Base-by-base conservation (phyloP, 2,797 vertebrate genomes). In the Sebastes hopkinsi region DNA sequence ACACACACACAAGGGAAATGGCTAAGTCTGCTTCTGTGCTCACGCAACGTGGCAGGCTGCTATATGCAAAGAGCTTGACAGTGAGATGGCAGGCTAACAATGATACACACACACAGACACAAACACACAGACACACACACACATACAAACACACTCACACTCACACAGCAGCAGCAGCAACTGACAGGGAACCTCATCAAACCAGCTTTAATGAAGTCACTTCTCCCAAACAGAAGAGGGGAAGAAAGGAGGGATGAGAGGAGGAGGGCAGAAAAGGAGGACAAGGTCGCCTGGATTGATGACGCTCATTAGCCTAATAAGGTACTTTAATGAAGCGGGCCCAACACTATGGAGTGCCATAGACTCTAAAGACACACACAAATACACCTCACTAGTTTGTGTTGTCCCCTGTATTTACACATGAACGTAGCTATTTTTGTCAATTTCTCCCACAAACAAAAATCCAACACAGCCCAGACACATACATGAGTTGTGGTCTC, bases 231-330 rank as follows among this genome's bases (percentile, higher is more conserved):
- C 68, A 89, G 91, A 89, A 90, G 75, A 85, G 79, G 59, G 80
- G 85, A 88, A 81, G 76, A 87, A 88, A 86, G 77, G 79, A 81
- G 75, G 76, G 89, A 90, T 82, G 85, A 87, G 84, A 84, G 55
- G 75, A 90, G 86, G 88, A 88, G 80, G 88, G 74, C 78, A 92
- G 81, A 61, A 88, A 90, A 92, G 89, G 89, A 93, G 92, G 94
- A 94, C 94, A 94, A 94, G 94, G 94, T 94, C 92, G 82, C 85
- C 84, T 85, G 84, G 94, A 95, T 95, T 94, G 94, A 95, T 94
- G 92, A 92, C 71, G 81, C 92, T 94, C 94, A 92, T 95, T 94
- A 95, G 92, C 87, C 88, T 93, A 94, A 94, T 94, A 94, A 94
- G 92, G 89, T 92, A 90, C 92, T 92, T 92, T 92, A 94, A 94